phyloP scores from a whole-genome alignment of 2,113 vertebrate genomes.

The Haplochromis vanheusdeni region DNA sequence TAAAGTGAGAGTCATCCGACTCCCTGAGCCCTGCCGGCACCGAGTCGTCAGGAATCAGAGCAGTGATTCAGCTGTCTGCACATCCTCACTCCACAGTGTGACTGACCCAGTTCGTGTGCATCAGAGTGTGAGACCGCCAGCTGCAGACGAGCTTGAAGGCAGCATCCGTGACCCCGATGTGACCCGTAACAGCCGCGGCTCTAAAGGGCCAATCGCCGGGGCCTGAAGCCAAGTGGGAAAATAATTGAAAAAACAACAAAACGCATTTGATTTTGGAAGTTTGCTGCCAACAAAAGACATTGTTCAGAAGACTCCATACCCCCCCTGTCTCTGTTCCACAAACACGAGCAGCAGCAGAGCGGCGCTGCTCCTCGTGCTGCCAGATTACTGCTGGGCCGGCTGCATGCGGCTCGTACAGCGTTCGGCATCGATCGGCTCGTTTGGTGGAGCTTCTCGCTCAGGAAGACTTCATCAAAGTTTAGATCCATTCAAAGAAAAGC shows the following conservation, averaged over 20 bases:
- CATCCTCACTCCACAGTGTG: background rate
- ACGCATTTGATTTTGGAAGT: background rate
- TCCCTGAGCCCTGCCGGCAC: background rate
- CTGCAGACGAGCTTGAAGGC: background rate
- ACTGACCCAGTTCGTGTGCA: background rate
- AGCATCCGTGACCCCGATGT: background rate
- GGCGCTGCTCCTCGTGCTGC: background rate
- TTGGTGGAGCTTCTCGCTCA: rapidly evolving
- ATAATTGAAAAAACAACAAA: background rate
- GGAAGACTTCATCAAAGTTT: background rate
- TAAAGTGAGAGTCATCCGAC: background rate
- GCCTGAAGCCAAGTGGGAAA: background rate
- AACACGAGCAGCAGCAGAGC: background rate
- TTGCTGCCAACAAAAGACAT: background rate
- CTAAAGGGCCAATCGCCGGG: background rate
- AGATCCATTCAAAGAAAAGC: background rate
- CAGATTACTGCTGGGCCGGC: background rate
- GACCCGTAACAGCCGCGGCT: background rate
- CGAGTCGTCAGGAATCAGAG: background rate
- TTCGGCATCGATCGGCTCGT: background rate
- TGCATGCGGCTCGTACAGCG: background rate
- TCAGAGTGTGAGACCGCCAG: background rate
- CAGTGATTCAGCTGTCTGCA: background rate
- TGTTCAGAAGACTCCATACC: too few species aligned
- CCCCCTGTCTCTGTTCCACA: background rate